Percentiles rank a stretch among this genome's conserved stretches.
phyloP scores from a whole-genome alignment of 2,797 vertebrate genomes.

The Ctenosaura bakeri region DNA sequence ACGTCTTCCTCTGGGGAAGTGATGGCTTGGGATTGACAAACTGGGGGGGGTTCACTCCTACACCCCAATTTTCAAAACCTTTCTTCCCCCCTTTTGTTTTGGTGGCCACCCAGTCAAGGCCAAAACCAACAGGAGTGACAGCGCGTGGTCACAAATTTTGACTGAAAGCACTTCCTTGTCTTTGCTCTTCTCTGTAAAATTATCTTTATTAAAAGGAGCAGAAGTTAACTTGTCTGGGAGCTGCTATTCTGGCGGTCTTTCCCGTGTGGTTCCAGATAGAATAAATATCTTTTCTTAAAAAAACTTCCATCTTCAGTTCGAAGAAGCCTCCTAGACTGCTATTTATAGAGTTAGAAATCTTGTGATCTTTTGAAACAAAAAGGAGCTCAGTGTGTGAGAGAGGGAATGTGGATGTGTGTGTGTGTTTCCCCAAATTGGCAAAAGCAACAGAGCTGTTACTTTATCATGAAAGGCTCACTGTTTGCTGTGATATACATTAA shows the following conservation, averaged over 20 bases:
- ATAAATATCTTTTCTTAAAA: slow-evolving; percentile 46
- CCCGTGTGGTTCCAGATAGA: slow-evolving; percentile 20
- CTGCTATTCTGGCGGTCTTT: slow-evolving; percentile 47
- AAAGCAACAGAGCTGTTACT: slow-evolving; percentile 65
- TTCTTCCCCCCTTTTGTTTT: background rate
- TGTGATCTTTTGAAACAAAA: slow-evolving; percentile 70
- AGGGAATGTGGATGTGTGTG: slow-evolving; percentile 23
- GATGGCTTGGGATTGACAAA: background rate
- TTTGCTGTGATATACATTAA: slow-evolving; percentile 54
- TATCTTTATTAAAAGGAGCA: slow-evolving; percentile 59
- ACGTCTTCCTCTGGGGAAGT: background rate
- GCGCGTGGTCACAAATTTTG: background rate
- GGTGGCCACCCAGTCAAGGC: slow-evolving; percentile 13
- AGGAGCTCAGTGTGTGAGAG: slow-evolving; percentile 29
- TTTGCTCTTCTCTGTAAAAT: slow-evolving; percentile 48
- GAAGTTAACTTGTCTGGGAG: slow-evolving; percentile 53
- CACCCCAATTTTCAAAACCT: background rate
- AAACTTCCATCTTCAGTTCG: slow-evolving; percentile 45
- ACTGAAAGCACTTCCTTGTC: background rate
- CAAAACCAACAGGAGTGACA: slow-evolving; percentile 37
- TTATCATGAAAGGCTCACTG: slow-evolving; percentile 60
- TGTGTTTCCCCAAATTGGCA: slow-evolving; percentile 35
- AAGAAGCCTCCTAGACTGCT: slow-evolving; percentile 51
- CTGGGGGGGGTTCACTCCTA: too few species aligned
- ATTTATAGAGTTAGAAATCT: slow-evolving; percentile 58